Evolutionary conservation across 2,797 vertebrate genomes (phyloP).

Genomic region (Rhynchonycteris naso): DNA sequence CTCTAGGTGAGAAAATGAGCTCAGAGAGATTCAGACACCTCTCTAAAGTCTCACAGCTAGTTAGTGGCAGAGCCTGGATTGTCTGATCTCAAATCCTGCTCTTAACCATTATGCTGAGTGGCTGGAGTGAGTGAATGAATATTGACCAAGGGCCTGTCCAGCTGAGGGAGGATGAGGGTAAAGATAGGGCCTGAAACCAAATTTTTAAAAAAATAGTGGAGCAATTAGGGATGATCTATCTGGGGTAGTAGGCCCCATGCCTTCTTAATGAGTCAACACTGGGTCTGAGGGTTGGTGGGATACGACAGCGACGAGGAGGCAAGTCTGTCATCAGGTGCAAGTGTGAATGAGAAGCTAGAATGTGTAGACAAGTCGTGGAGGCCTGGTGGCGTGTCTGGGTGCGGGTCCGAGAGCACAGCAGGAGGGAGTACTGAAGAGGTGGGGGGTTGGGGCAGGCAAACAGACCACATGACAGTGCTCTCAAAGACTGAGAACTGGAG

Average conservation of each 20-base stretch:
- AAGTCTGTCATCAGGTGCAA: neutral
- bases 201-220: neutral
- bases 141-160: neutral
- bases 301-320: neutral
- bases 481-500: neutral
- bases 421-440: neutral
- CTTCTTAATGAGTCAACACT: neutral
- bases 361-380: neutral
- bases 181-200: neutral
- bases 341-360: neutral
- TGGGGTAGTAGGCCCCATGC: neutral
- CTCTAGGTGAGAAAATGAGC: neutral
- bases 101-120: neutral
- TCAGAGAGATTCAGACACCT: conserved; percentile 50
- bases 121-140: neutral
- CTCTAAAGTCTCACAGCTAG: neutral
- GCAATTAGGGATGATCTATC: neutral
- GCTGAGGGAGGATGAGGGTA: neutral
- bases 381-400: neutral
- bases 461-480: fast-evolving
- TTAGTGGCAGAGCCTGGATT: neutral
- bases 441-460: neutral
- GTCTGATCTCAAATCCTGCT: neutral
- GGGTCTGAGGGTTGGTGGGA: neutral
- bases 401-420: neutral